Base-by-base conservation (phyloP, 2,888 invertebrate species). In the Platypus cylindrus region DNA sequence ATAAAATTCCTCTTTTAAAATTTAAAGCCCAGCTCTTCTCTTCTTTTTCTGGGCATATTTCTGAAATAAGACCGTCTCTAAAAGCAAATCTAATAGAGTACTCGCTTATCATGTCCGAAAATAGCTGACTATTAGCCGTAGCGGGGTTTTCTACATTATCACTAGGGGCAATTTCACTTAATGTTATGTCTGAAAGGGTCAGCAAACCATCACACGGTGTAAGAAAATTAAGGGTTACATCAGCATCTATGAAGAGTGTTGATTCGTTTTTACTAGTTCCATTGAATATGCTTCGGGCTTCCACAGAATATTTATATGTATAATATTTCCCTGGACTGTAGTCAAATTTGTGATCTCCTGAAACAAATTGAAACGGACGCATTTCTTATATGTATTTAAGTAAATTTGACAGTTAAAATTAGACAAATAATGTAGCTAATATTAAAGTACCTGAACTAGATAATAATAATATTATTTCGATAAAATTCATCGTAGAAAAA, bases 11-110 rank as follows among this genome's bases (percentile, higher is more conserved):
- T 44, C 84, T 73, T 60, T 93, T 93, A 56, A 90, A 75, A 65
- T 94, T 94, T 44, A 93, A 68, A 3, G 79, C 79, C 86, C 89
- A 90, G 1, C 71, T 70, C 12, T 73, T 67, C 49, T 94, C 93
- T 0, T 62, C 64, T 1, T 65, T 58, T 12, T 71, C 65, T 0
- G 91, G 86, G 53, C 94, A 94, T 27, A 94, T 66, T 58, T 89
- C 83, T 3, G 77, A 74, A 44, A 93, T 77, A 33, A 70, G 54
- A 1, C 93, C 93, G 66, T 93, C 87, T 43, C 84, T 77, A 59
- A 80, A 91, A 1, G 85, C 74, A 55, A 93, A 90, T 49, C 72
- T 68, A 32, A 79, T 64, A 14, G 71, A 60, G 59, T 68, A 58
- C 39, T 64, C 58, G 12, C 68, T 64, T 16, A 79, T 57, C 30